Evolutionary conservation across 2,113 vertebrate genomes (phyloP), one percentile per base, ranked within the genome.

Genomic region (Pycnonotus jocosus): DNA sequence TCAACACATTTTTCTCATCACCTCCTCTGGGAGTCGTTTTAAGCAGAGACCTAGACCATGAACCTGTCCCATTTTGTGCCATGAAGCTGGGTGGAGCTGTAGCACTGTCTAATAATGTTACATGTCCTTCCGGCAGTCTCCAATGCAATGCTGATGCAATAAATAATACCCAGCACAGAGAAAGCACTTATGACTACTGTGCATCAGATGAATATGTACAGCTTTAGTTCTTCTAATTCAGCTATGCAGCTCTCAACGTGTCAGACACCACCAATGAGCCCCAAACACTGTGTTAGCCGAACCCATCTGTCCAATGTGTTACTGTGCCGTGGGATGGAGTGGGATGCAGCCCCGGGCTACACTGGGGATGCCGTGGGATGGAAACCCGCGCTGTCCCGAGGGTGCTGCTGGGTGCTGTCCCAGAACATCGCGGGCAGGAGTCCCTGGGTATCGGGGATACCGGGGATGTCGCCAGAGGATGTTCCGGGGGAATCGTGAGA

Each of bases 381-480:
- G 47, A 21, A 20, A 24, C 57, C 30, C 11, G 11, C 35, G 25
- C 24, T 40, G 40, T 21, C 10, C n/a, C 25, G 24, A 51, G 37
- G 17, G 35, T n/a, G 22, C 70, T 15, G 60, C 60, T 28, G 58
- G 66, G 6, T 4, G 42, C 60, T 25, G 60, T 14, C 44, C 16
- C 44, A 37, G 18, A 37, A 65, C 10, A 30, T 7, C 97, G 2
- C 6, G 23, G 96, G 17, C 96, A 88, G 84, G 98, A 98, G 37
- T 35, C n/a, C 40, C 57, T 27, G 40, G 18, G 6, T 10, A 22
- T 18, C 33, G 17, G 31, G 44, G 38, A 38, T 38, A 38, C 38
- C 38, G 38, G 38, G 38, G 38, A 38, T 38, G 38, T 38, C 38
- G 38, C 38, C 38, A 8, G 38, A 40, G 23, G 20, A 57, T 31